phyloP scores from a whole-genome alignment of 2,113 vertebrate species.

The Psephotus haematonotus region DNA sequence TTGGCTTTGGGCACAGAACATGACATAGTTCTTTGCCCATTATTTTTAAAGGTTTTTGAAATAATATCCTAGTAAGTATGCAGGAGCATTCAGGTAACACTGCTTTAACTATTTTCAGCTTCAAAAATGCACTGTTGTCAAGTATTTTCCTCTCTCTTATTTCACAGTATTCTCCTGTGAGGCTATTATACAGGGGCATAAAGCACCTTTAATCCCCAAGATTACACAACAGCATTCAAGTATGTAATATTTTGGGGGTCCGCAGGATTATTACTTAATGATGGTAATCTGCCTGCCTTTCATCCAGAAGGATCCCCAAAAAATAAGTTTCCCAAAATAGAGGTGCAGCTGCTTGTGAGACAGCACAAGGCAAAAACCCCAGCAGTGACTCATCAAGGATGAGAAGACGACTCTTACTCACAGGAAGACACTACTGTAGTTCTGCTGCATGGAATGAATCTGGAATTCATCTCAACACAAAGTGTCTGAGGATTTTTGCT shows the following conservation, averaged over 20 bases:
- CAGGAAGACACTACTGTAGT: not conserved
- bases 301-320: not conserved
- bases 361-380: not conserved
- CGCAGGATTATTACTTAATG: not conserved
- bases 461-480: not conserved
- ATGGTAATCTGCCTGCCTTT: not conserved
- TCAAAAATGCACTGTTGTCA: not conserved
- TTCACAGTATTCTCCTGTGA: not conserved
- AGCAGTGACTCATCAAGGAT: not conserved
- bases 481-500: not conserved
- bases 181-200: not conserved
- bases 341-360: not conserved
- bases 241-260: not conserved
- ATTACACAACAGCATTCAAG: not conserved
- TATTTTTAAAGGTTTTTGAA: not conserved
- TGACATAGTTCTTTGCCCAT: not conserved
- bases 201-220: not conserved
- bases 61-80: conserved; percentile 9
- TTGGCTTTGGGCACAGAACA: not conserved
- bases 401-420: not conserved
- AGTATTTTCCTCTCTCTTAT: not conserved
- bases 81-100: not conserved
- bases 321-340: not conserved
- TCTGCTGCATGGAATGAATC: not conserved
- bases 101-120: not conserved